Evolutionary conservation across 1,140 invertebrate genomes (phyloP), one percentile per base, ranked within the genome.

Genomic region (Rhizoglyphus robini): DNA sequence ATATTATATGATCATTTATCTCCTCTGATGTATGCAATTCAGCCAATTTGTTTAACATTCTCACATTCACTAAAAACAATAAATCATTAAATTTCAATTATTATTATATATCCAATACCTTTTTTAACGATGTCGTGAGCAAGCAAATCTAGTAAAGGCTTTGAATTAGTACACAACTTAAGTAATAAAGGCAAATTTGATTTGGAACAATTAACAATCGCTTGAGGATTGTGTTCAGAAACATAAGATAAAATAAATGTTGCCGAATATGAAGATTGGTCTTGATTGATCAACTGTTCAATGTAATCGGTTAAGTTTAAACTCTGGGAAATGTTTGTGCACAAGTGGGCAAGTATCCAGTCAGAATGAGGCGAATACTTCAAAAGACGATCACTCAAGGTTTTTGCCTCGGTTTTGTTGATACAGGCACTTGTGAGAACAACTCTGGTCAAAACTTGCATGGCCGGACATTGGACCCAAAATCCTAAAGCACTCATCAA

Each of bases 151-250:
- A 67, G 46, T 2, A 67, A 38, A 23, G 66, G 66, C 34, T 58
- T 38, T 2, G 66, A 67, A 32, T 65, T 67, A 5, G 66, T 47
- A 41, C 61, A 47, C 36, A 67, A 32, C 30, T 67, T 57, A 13
- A 67, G 27, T 27, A 67, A 23, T 41, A 67, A 67, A 1, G 66
- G 62, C 27, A 67, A 54, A 30, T 67, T 67, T 5, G 34, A 41
- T 51, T 58, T 65, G 0, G 66, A 67, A 48, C 31, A 29, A 49
- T 67, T 67, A 3, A 58, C 63, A 23, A 67, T 67, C 8, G 66
- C 66, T 49, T 47, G n/a, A 27, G 66, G 66, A 59, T 67, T 67
- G 20, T 67, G 63, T 61, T 67, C 66, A 31, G 62, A 65, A 27
- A 67, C 18, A 48, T 65, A 59, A 25, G 66, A 67, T 23, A 67